These are phyloP conservation scores for Brienomyrus longianalis DNA, from an alignment of 2,113 vertebrate genomes.

Conservation along the genomic window DNA sequence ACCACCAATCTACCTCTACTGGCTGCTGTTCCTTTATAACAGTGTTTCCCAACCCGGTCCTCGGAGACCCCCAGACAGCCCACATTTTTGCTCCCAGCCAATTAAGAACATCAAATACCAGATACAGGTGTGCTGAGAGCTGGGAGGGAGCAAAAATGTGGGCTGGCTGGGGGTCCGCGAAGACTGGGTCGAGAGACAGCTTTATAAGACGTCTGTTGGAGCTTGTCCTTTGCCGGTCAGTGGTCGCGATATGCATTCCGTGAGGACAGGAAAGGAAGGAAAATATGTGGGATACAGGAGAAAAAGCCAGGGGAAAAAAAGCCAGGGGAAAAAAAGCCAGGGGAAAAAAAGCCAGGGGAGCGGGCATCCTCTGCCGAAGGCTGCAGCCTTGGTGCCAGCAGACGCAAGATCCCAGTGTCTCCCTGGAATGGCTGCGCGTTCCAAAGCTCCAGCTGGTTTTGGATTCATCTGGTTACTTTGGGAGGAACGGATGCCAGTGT, in stretches of 20 bases:
- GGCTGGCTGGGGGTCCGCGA: neutral
- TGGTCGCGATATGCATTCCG: neutral
- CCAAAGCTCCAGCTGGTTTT: neutral
- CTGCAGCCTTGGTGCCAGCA: neutral
- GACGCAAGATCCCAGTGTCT: neutral
- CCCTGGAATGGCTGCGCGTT: neutral
- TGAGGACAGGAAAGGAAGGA: neutral
- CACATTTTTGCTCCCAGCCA: neutral
- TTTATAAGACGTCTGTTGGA: neutral
- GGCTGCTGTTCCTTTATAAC: neutral
- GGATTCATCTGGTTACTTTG: neutral
- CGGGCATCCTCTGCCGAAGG: neutral
- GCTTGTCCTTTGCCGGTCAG: neutral
- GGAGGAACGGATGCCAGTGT: neutral
- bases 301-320: neutral
- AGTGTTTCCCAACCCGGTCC: neutral
- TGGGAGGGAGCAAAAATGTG: neutral
- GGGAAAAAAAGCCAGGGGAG: neutral
- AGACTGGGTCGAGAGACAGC: neutral
- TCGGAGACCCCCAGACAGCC: neutral
- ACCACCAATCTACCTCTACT: neutral
- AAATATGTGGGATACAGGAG: neutral
- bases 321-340: neutral
- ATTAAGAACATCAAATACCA: no score
- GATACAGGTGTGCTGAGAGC: neutral